Percentiles rank a stretch among this genome's conserved stretches.
Conservation (phyloP, 2,888 invertebrate species). For the Baccha elongata region DNA sequence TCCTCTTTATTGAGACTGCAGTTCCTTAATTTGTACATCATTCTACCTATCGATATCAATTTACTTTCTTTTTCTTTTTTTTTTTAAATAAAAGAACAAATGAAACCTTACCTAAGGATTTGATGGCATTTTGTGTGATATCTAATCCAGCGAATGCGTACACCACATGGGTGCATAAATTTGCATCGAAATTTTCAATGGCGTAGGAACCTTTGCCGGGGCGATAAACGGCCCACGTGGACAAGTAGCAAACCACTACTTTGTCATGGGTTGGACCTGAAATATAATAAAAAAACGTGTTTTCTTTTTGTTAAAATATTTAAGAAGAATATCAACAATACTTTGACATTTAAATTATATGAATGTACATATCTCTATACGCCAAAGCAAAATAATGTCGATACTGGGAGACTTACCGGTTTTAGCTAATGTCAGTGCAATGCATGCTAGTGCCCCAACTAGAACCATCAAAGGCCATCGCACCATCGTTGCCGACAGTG, state of each 20-base stretch:
- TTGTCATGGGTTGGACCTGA: slow-evolving; percentile 88
- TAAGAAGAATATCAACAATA: background rate
- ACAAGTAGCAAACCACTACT: slow-evolving; percentile 91
- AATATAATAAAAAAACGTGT: slow-evolving; percentile 3
- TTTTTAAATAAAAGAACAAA: background rate
- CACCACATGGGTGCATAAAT: slow-evolving; percentile 90
- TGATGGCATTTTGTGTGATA: slow-evolving; percentile 86
- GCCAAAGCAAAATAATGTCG: background rate
- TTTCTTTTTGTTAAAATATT: background rate
- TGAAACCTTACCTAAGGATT: slow-evolving; percentile 85
- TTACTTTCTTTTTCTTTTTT: slow-evolving; percentile 2
- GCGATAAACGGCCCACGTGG: slow-evolving; percentile 91
- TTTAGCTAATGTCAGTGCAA: slow-evolving; percentile 60
- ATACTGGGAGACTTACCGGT: slow-evolving; percentile 51
- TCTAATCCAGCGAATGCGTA: slow-evolving; percentile 93
- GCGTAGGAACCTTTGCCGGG: slow-evolving; percentile 86
- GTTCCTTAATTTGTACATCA: background rate
- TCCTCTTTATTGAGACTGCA: slow-evolving; percentile 1
- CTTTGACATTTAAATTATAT: slow-evolving; percentile 43
- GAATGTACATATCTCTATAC: slow-evolving; percentile 4
- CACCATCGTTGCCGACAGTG: slow-evolving; percentile 56
- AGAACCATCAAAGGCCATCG: slow-evolving; percentile 65
- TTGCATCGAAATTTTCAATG: slow-evolving; percentile 87
- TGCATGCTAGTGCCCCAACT: slow-evolving; percentile 58
- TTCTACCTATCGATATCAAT: slow-evolving; percentile 30